Evolutionary conservation across 2,888 invertebrate genomes (phyloP).

Genomic region (Lasius fuliginosus): DNA sequence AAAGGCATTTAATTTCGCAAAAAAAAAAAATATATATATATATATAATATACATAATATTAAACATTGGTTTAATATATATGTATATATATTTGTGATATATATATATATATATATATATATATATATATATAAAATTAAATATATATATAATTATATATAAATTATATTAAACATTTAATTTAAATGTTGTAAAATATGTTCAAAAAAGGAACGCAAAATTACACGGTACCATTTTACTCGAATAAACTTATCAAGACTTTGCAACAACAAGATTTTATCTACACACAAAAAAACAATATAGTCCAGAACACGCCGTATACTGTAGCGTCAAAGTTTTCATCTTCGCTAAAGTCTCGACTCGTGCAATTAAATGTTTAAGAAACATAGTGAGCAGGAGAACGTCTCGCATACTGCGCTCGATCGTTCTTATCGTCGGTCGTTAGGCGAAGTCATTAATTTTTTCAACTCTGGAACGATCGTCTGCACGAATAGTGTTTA

Average conservation of each 20-base stretch:
- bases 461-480: conserved; percentile 37
- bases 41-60: background rate
- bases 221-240: background rate
- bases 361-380: conserved; percentile 45
- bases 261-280: background rate
- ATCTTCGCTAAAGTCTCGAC: conserved; percentile 10
- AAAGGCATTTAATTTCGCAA: background rate
- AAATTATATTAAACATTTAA: conserved; percentile 27
- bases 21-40: too few relatives aligned
- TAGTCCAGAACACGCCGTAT: background rate
- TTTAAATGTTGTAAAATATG: background rate
- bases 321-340: conserved; percentile 12
- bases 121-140: background rate
- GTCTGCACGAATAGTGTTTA: conserved; percentile 15
- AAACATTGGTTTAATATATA: background rate
- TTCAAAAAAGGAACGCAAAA: background rate
- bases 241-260: background rate
- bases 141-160: background rate
- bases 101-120: background rate
- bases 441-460: conserved; percentile 48
- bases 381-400: background rate
- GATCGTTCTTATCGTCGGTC: conserved; percentile 28
- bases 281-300: conserved; percentile 8
- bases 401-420: background rate
- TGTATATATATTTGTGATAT: too few relatives aligned